A percentile compares a stretch with the other conserved stretches of the same genome.
Evolutionary conservation across 2,113 vertebrate species (phyloP).

Genomic region (Megaleporinus macrocephalus): DNA sequence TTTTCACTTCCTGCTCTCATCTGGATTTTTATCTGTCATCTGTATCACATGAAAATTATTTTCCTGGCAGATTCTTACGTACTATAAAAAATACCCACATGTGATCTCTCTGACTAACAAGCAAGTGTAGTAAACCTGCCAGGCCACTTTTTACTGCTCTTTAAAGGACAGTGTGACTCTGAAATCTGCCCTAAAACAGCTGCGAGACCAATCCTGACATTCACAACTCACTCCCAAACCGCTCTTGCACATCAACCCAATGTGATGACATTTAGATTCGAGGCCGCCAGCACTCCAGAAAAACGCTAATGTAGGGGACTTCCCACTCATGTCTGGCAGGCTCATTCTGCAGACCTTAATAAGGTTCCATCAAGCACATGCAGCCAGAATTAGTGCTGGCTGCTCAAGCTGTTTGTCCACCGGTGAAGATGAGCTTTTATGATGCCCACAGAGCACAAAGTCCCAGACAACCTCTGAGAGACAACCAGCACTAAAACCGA

Average conservation of each 20-base stretch:
- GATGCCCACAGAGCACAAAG: background rate
- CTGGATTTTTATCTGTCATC: no score
- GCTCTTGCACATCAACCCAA: slow-evolving; percentile 17
- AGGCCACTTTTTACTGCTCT: slow-evolving; percentile 10
- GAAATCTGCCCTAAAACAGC: slow-evolving; percentile 31
- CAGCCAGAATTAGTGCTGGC: slow-evolving; percentile 21
- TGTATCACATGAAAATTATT: no score
- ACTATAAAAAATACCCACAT: no score
- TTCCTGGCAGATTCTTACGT: no score
- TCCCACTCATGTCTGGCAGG: slow-evolving; percentile 31
- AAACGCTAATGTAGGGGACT: slow-evolving; percentile 12
- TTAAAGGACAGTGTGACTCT: slow-evolving; percentile 19
- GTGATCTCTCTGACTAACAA: slow-evolving; percentile 8
- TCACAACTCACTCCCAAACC: slow-evolving; percentile 19
- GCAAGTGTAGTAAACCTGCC: slow-evolving; percentile 28
- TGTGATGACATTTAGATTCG: slow-evolving; percentile 41
- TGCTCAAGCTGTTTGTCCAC: background rate
- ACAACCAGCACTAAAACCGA: background rate
- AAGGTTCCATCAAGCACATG: slow-evolving; percentile 37
- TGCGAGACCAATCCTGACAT: slow-evolving; percentile 42
- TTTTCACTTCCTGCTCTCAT: no score
- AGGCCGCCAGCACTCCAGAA: slow-evolving; percentile 11
- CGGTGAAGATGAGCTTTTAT: slow-evolving; percentile 1
- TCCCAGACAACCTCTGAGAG: background rate
- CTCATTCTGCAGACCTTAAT: slow-evolving; percentile 36